Conservation (phyloP, 1,140 invertebrate genomes). For the Uloborus diversus region DNA sequence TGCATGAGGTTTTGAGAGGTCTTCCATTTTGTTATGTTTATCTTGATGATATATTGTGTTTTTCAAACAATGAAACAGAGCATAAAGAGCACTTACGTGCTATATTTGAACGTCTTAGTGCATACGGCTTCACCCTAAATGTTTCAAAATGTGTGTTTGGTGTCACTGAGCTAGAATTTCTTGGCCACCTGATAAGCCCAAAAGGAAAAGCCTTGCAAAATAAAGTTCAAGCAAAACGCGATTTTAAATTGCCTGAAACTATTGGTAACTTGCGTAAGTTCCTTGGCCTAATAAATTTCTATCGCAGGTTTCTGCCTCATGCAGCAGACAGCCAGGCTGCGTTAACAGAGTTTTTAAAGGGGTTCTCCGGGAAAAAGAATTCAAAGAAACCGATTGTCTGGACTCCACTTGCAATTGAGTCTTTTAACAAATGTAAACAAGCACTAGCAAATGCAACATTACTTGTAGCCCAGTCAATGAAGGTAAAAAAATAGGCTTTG, state of each 20-base stretch:
- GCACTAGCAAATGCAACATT: too few relatives aligned
- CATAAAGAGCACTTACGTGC: slow-evolving; percentile 1
- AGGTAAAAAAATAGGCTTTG: too few relatives aligned
- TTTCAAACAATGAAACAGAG: not conserved
- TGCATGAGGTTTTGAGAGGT: too few relatives aligned
- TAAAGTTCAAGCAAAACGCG: slow-evolving; percentile 60
- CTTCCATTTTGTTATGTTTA: not conserved
- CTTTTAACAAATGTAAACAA: too few relatives aligned
- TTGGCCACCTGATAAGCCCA: slow-evolving; percentile 51
- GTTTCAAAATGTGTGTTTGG: slow-evolving; percentile 48
- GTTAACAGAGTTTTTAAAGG: slow-evolving; percentile 5
- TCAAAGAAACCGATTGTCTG: not conserved
- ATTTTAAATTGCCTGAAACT: slow-evolving; percentile 61
- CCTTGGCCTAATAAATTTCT: slow-evolving; percentile 62
- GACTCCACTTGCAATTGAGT: too few relatives aligned
- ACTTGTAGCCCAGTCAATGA: too few relatives aligned
- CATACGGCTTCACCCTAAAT: slow-evolving; percentile 13
- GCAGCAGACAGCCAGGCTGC: slow-evolving; percentile 29
- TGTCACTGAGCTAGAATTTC: slow-evolving; percentile 34
- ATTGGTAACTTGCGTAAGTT: slow-evolving; percentile 62
- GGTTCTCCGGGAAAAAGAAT: not conserved
- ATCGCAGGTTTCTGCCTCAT: slow-evolving; percentile 33
- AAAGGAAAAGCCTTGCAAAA: not conserved
- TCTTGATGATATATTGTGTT: slow-evolving; percentile 9
- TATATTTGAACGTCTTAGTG: not conserved